Evolutionary conservation across 1,140 invertebrate genomes (phyloP), one percentile per base, ranked within the genome.

Genomic region (Chelonus insularis): DNA sequence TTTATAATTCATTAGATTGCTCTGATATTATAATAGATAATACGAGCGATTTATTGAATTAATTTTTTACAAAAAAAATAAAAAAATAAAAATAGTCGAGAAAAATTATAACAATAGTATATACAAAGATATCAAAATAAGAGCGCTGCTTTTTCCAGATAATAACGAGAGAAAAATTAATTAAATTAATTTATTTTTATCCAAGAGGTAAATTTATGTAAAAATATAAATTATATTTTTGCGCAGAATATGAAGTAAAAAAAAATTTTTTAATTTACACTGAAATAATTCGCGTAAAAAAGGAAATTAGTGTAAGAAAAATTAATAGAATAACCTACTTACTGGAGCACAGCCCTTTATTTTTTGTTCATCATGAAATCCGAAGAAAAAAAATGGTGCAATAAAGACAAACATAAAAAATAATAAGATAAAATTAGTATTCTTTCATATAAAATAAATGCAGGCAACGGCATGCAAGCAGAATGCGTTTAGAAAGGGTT

Each of bases 261-360:
- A n/a, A n/a, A 59, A 59, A 63, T 20, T 11, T 23, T 52, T 18
- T 5, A 52, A 56, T 7, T 56, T 1, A 64, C 37, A 60, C 21
- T 60, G 23, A 34, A 51, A 29, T 6, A 11, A 37, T 20, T 11
- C 8, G 20, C 8, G n/a, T 5, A 23, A 48, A 23, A 37, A 36
- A n/a, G 32, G 12, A 64, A 65, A 61, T 63, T 36, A 68, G 60
- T 58, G 56, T 48, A 51, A 65, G 65, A 70, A 68, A 57, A 55
- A 67, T 59, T 23, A 72, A 69, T 65, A 68, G 71, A 59, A 55
- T 68, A 68, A 82, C 82, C 86, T 90, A 91, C 90, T 91, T 91
- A 91, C 90, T 87, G 86, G 84, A 86, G 87, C 88, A 87, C 88
- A 89, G 88, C 88, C 88, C 88, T 50, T 82, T 81, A 82, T 84